Conservation (phyloP, 2,113 vertebrate genomes). For the Nothoprocta perdicaria region DNA sequence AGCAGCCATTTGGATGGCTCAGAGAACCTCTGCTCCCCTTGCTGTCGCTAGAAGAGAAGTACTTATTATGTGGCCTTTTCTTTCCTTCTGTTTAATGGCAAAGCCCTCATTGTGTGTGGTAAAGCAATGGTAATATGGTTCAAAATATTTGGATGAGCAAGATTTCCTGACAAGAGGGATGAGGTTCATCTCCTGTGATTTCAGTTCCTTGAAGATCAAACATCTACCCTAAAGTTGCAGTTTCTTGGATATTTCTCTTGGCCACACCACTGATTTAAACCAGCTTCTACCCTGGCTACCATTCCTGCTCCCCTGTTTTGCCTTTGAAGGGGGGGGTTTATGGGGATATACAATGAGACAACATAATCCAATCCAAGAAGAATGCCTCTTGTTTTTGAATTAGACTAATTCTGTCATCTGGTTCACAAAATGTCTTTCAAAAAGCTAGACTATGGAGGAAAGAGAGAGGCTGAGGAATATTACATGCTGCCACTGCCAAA, state of each 20-base stretch:
- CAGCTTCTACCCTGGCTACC: neutral
- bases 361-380: neutral
- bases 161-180: neutral
- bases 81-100: neutral
- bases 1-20: neutral
- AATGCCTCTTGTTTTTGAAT: neutral
- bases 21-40: neutral
- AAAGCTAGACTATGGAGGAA: neutral
- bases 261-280: neutral
- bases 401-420: neutral
- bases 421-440: neutral
- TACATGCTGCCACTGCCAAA: neutral
- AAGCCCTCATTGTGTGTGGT: neutral
- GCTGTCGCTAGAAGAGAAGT: neutral
- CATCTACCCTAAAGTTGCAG: neutral
- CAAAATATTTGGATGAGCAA: fast-evolving
- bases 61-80: neutral
- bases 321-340: neutral
- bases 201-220: neutral
- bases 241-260: neutral
- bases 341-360: neutral
- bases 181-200: neutral
- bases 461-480: neutral
- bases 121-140: neutral
- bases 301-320: neutral